Conservation (phyloP, 2,113 vertebrate species). For the Corythornis madagascariensis region DNA sequence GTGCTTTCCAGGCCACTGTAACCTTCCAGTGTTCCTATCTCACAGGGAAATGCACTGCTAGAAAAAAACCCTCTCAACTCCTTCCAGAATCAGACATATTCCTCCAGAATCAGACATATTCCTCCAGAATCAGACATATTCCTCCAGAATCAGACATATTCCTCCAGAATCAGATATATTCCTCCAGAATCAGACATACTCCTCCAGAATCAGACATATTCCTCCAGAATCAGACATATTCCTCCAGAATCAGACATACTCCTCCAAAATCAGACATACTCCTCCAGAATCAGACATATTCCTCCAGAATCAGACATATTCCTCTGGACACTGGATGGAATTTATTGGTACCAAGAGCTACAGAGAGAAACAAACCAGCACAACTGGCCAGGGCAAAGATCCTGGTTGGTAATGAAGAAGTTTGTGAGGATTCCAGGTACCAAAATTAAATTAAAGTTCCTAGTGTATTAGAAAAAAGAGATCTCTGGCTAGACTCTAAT, state of each 20-base stretch:
- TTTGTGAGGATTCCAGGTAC: background rate
- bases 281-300: conserved; percentile 27
- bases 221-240: no score
- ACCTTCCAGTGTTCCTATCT: conserved; percentile 18
- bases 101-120: background rate
- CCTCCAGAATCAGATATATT: conserved; percentile 23
- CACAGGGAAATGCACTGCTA: background rate
- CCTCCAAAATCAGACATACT: conserved; percentile 24
- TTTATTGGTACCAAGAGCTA: background rate
- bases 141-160: conserved; percentile 28
- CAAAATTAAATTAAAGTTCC: background rate
- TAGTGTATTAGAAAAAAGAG: background rate
- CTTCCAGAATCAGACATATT: conserved; percentile 43
- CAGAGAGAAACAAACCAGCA: background rate
- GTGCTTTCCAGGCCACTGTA: background rate
- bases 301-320: conserved; percentile 38
- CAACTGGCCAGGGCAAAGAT: background rate
- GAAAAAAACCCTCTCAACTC: conserved; percentile 4
- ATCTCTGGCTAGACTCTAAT: background rate
- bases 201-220: conserved; percentile 29
- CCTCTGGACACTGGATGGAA: background rate
- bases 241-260: conserved; percentile 26
- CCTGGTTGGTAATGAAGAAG: background rate
- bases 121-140: conserved; percentile 28
- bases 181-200: conserved; percentile 24